A percentile compares a stretch with the other conserved stretches of the same genome.
phyloP scores from a whole-genome alignment of 2,888 invertebrate species.

The Hartigia nigra region DNA sequence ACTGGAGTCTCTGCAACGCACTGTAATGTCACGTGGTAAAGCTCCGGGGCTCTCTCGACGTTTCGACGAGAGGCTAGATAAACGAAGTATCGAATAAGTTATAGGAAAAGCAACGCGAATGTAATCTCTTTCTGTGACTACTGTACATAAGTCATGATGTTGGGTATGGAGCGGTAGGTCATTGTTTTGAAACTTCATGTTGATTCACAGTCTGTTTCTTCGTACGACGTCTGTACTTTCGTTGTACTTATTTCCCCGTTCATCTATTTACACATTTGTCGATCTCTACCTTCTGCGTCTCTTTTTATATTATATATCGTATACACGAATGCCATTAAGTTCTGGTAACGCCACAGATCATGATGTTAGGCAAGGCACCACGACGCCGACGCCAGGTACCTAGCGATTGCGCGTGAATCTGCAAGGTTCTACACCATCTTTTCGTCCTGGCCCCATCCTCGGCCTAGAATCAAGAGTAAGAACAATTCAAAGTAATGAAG shows the following conservation, averaged over 20 bases:
- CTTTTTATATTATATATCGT: not conserved
- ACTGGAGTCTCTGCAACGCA: constrained; percentile 59
- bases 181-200: constrained; percentile 5
- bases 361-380: constrained; percentile 95
- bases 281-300: not conserved
- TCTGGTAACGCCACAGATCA: constrained; percentile 82
- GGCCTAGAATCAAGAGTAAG: constrained; percentile 73
- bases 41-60: constrained; percentile 11
- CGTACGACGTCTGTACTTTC: not conserved
- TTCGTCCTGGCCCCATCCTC: constrained; percentile 88
- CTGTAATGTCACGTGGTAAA: constrained; percentile 44
- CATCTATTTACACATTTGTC: not conserved
- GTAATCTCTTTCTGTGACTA: not conserved
- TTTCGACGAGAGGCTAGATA: constrained; percentile 20
- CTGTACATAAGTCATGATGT: not conserved
- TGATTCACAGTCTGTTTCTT: not conserved
- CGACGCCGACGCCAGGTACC: constrained; percentile 93
- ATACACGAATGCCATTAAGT: not conserved
- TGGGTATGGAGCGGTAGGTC: constrained; percentile 33
- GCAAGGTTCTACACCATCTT: constrained; percentile 90
- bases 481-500: not conserved
- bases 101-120: not conserved
- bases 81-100: constrained; percentile 12
- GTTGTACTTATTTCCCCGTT: not conserved
- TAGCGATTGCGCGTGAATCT: constrained; percentile 91